phyloP scores from a whole-genome alignment of 2,888 invertebrate genomes.

The Metopia argyrocephala region DNA sequence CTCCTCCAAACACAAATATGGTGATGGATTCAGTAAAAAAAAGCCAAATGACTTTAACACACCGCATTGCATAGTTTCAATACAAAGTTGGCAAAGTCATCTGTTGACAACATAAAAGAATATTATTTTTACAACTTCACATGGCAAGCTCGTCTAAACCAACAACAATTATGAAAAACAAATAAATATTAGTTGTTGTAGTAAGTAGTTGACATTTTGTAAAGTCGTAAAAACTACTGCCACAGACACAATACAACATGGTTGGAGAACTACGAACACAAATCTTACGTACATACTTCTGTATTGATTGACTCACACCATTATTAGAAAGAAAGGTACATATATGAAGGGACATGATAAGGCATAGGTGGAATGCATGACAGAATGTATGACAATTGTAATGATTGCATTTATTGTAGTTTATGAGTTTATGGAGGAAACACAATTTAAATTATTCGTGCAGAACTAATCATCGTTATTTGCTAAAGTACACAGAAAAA shows the following conservation, averaged over 20 bases:
- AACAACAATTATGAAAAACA: conserved; percentile 40
- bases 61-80: conserved; percentile 10
- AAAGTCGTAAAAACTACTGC: conserved; percentile 60
- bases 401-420: conserved; percentile 24
- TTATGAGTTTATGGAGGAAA: conserved; percentile 42
- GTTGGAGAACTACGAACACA: conserved; percentile 17
- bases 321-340: neutral
- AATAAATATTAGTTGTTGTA: conserved; percentile 51
- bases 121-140: conserved; percentile 41
- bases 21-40: neutral
- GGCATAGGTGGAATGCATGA: conserved; percentile 7
- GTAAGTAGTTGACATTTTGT: conserved; percentile 60
- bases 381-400: neutral
- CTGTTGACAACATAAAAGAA: conserved; percentile 60
- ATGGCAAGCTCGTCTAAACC: conserved; percentile 20
- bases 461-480: conserved; percentile 68
- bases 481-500: conserved; percentile 59
- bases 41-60: conserved; percentile 34
- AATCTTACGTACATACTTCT: conserved; percentile 20
- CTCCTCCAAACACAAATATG: too few relatives aligned
- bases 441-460: conserved; percentile 67
- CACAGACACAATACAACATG: conserved; percentile 17
- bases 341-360: neutral
- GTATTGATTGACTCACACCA: conserved; percentile 37
- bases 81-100: conserved; percentile 37